These are phyloP conservation scores for Dasypus novemcinctus DNA, from an alignment of 2,113 vertebrate genomes.

Conservation along the genomic window DNA sequence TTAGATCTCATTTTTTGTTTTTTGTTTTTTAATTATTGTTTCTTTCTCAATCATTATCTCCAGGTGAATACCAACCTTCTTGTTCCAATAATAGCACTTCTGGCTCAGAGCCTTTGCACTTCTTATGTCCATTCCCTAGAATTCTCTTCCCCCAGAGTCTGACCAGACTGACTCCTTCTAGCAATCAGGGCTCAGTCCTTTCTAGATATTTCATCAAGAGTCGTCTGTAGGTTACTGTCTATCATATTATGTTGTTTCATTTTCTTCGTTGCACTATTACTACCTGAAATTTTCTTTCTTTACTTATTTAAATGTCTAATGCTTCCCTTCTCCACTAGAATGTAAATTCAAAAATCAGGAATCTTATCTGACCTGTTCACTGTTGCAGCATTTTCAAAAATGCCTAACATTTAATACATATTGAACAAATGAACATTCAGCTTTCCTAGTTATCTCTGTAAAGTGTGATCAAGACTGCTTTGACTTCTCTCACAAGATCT, in stretches of 20 bases:
- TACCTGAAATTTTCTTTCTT: background rate
- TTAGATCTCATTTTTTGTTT: background rate
- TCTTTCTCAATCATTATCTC: background rate
- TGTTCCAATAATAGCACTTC: background rate
- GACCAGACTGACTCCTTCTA: background rate
- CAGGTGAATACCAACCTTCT: background rate
- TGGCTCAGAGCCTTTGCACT: background rate
- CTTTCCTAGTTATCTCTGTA: background rate
- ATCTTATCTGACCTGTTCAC: background rate
- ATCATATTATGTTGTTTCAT: background rate
- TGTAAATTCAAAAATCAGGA: background rate
- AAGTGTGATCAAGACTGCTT: background rate
- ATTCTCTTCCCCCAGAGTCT: background rate
- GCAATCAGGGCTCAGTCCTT: background rate
- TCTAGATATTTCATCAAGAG: background rate
- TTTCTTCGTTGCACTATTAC: background rate
- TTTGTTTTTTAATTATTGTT: background rate
- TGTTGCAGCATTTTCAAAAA: background rate
- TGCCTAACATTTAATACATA: background rate
- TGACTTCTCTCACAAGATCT: background rate
- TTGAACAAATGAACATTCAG: background rate
- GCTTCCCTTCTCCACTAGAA: background rate
- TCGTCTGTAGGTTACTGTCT: background rate
- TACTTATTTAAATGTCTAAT: background rate
- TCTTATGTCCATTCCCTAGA: background rate